Conservation (phyloP, 2,888 invertebrate genomes). For the Polydrusus pterygomalis region DNA sequence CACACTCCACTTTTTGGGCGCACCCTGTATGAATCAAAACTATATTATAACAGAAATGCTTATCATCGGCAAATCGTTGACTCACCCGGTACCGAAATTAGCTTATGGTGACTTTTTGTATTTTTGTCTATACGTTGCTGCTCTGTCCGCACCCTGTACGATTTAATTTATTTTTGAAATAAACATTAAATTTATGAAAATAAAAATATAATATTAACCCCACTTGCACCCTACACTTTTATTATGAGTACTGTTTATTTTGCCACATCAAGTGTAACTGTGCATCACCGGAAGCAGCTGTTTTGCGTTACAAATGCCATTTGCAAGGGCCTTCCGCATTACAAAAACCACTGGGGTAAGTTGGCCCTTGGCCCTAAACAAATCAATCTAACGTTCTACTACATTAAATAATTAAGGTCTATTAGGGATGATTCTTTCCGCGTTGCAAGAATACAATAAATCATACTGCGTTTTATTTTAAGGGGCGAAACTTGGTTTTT, state of each 20-base stretch:
- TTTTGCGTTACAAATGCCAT: conserved; percentile 69
- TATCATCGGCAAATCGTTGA: too few relatives aligned
- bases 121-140: too few relatives aligned
- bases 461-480: conserved; percentile 32
- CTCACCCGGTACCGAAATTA: too few relatives aligned
- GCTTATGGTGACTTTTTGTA: too few relatives aligned
- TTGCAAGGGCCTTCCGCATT: conserved; percentile 57
- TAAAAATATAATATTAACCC: neutral
- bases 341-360: conserved; percentile 38
- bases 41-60: too few relatives aligned
- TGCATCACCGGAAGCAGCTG: conserved; percentile 65
- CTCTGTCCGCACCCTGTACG: neutral
- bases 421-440: neutral
- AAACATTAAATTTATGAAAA: neutral
- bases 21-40: too few relatives aligned
- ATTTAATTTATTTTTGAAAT: neutral
- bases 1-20: too few relatives aligned
- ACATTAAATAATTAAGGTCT: conserved; percentile 32
- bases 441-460: neutral
- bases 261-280: conserved; percentile 54
- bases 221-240: conserved; percentile 22
- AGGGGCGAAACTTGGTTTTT: neutral
- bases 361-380: conserved; percentile 67
- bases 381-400: conserved; percentile 57
- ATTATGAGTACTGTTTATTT: conserved; percentile 51